Percentiles rank a stretch among this genome's conserved stretches.
Conservation (phyloP, 2,888 invertebrate species). For the Himalopsyche japonica region DNA sequence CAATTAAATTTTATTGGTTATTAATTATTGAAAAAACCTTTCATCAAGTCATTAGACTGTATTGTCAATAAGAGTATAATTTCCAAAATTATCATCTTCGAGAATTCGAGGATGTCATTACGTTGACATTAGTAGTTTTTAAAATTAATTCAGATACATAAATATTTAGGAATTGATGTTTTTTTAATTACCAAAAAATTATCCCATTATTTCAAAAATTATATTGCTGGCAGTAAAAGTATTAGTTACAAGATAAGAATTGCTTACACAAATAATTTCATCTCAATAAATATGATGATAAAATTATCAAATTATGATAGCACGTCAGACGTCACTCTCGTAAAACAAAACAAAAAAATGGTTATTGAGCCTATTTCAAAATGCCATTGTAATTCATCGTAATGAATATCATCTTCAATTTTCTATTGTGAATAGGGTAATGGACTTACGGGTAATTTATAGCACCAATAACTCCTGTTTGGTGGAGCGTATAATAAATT, state of each 20-base stretch:
- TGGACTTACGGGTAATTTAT: background rate
- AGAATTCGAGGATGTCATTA: too few relatives aligned
- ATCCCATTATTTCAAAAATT: too few relatives aligned
- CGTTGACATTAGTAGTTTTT: too few relatives aligned
- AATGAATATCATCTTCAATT: background rate
- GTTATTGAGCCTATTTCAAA: background rate
- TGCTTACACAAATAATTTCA: background rate
- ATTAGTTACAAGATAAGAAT: background rate
- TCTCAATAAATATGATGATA: background rate
- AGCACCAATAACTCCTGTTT: background rate
- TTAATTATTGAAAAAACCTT: too few relatives aligned
- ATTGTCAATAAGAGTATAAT: too few relatives aligned
- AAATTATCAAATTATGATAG: background rate
- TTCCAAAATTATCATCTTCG: too few relatives aligned
- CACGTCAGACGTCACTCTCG: background rate
- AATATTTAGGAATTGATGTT: too few relatives aligned
- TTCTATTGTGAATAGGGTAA: background rate
- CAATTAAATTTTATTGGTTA: too few relatives aligned
- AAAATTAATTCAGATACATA: too few relatives aligned
- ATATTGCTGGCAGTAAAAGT: background rate
- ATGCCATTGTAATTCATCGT: background rate
- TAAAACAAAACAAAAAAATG: background rate
- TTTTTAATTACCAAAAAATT: too few relatives aligned
- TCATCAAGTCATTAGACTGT: too few relatives aligned
- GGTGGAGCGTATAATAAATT: background rate